Percentiles rank a stretch among this genome's conserved stretches.
phyloP scores from a whole-genome alignment of 2,113 vertebrate species.

The Azemiops feae region DNA sequence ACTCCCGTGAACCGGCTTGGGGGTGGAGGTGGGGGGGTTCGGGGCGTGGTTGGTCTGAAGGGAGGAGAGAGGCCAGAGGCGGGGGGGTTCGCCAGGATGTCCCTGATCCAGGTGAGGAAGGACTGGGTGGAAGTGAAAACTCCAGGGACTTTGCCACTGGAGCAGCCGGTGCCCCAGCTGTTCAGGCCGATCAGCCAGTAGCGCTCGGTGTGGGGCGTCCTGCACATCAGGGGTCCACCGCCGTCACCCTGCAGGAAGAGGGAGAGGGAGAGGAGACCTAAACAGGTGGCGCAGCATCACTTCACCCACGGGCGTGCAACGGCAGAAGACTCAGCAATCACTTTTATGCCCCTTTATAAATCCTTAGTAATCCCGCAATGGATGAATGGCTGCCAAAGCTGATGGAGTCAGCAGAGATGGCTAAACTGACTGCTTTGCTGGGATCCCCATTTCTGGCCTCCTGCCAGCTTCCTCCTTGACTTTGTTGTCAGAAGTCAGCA shows the following conservation, averaged over 20 bases:
- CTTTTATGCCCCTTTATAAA: not conserved
- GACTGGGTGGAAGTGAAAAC: not conserved
- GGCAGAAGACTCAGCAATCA: not conserved
- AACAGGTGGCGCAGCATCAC: too few species aligned
- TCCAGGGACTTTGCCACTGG: rapidly evolving
- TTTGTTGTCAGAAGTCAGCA: not conserved
- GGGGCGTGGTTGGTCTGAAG: not conserved
- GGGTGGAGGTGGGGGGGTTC: not conserved
- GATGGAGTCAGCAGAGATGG: not conserved
- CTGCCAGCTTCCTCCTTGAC: not conserved
- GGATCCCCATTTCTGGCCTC: not conserved
- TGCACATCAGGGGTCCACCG: conserved; percentile 18
- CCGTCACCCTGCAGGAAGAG: not conserved
- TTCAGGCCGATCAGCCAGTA: conserved; percentile 8
- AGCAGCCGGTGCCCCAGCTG: not conserved
- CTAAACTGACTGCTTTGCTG: not conserved
- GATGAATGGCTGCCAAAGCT: not conserved
- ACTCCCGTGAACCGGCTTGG: not conserved
- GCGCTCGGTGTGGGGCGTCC: not conserved
- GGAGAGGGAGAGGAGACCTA: not conserved
- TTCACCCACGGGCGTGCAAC: not conserved
- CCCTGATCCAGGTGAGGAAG: not conserved
- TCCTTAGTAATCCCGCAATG: not conserved
- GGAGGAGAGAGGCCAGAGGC: not conserved
- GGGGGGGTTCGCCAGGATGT: not conserved